phyloP scores from a whole-genome alignment of 2,113 vertebrate species.

The Menidia beryllina region DNA sequence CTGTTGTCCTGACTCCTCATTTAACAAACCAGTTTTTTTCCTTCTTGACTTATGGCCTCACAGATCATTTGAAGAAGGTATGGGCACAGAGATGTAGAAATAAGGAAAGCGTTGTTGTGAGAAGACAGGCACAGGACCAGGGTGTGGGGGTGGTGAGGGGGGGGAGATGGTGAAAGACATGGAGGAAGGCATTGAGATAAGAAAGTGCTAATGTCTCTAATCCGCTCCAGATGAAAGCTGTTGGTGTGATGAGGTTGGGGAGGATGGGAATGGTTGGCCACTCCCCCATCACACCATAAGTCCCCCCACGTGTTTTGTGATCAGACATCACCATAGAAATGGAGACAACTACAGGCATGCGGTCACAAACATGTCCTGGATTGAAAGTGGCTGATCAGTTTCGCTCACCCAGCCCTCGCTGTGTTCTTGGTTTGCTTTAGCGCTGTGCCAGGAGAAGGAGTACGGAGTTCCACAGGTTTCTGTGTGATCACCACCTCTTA shows the following conservation, averaged over 20 bases:
- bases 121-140: slow-evolving; percentile 6
- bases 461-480: slow-evolving; percentile 1
- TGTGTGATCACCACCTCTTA: neutral
- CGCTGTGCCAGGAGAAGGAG: neutral
- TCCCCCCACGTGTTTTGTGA: slow-evolving; percentile 10
- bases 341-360: slow-evolving; percentile 4
- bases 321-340: slow-evolving; percentile 29
- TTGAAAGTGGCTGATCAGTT: neutral
- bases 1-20: neutral
- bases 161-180: slow-evolving; percentile 39
- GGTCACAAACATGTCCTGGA: slow-evolving; percentile 1
- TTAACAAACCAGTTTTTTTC: neutral
- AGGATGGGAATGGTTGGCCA: slow-evolving; percentile 31
- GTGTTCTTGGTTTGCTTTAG: slow-evolving; percentile 1
- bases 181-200: slow-evolving; percentile 60
- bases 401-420: neutral
- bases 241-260: slow-evolving; percentile 5
- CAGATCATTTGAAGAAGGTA: slow-evolving; percentile 17
- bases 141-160: slow-evolving; percentile 32
- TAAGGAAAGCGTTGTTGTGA: slow-evolving; percentile 19
- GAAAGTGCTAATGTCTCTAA: slow-evolving; percentile 66
- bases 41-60: neutral
- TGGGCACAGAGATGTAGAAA: neutral
- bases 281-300: slow-evolving; percentile 47
- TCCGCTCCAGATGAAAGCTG: slow-evolving; percentile 60